Percentiles rank a stretch among this genome's conserved stretches.
Conservation (phyloP, 2,797 vertebrate genomes). For the Parambassis ranga region DNA sequence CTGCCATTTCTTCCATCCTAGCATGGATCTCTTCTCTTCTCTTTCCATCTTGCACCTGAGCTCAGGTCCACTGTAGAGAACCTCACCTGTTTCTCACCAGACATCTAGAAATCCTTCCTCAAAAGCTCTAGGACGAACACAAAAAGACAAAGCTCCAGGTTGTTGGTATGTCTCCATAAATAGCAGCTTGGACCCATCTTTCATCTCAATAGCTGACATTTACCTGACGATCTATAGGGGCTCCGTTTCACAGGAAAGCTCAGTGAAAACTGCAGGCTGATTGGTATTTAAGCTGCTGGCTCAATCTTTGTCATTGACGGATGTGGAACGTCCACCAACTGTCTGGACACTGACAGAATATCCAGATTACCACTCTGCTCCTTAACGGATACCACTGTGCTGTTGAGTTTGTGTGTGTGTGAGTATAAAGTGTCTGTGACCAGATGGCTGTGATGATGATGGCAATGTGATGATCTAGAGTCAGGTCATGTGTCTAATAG, state of each 20-base stretch:
- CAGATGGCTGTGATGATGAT: constrained; percentile 53
- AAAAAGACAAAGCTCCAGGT: neutral
- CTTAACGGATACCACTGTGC: neutral
- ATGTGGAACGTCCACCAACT: neutral
- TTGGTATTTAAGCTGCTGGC: neutral
- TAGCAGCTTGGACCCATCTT: neutral
- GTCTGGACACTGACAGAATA: constrained; percentile 1
- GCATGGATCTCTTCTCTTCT: neutral
- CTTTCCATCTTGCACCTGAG: neutral
- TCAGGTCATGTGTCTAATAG: constrained; percentile 60
- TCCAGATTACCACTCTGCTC: neutral
- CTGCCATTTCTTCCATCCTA: no score
- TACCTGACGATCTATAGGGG: neutral
- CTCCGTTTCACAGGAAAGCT: neutral
- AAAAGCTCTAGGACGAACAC: neutral
- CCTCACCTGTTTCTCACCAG: neutral
- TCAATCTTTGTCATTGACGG: neutral
- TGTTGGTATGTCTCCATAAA: neutral
- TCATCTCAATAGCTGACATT: neutral
- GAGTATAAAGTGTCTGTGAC: neutral
- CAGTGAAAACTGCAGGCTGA: neutral
- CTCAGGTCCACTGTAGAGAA: no score
- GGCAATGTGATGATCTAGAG: constrained; percentile 43
- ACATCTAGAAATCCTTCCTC: neutral
- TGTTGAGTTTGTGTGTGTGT: constrained; percentile 4